Conservation (phyloP, 2,113 vertebrate species). For the Oryzias javanicus region DNA sequence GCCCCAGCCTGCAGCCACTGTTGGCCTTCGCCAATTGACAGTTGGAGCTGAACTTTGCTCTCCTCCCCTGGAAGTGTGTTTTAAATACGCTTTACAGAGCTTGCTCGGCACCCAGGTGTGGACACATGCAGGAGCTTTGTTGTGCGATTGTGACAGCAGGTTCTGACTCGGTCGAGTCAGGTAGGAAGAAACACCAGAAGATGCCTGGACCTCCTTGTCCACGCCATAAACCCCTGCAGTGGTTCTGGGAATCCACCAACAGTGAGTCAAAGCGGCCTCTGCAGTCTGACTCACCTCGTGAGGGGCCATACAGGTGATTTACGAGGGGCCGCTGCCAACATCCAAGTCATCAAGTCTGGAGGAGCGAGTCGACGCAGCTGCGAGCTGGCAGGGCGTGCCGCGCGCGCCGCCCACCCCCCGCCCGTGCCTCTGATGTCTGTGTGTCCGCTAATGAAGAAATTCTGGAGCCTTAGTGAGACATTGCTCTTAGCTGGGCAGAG, state of each 20-base stretch:
- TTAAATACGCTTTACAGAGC: constrained; percentile 71
- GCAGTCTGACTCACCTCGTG: constrained; percentile 54
- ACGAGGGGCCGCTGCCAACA: constrained; percentile 58
- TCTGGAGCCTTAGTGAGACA: constrained; percentile 81
- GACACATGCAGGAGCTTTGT: constrained; percentile 25
- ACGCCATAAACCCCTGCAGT: constrained; percentile 24
- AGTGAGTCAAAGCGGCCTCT: too few species aligned
- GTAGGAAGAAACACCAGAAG: neutral
- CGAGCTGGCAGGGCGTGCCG: too few species aligned
- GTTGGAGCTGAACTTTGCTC: constrained; percentile 60
- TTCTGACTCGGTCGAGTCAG: neutral
- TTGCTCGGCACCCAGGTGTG: constrained; percentile 69
- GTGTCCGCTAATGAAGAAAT: constrained; percentile 83
- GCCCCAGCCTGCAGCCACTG: constrained; percentile 60
- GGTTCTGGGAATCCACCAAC: constrained; percentile 50
- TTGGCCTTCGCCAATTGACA: constrained; percentile 71
- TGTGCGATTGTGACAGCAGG: neutral
- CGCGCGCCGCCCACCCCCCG: constrained; percentile 46
- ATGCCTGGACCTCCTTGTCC: constrained; percentile 7
- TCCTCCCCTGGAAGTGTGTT: constrained; percentile 67
- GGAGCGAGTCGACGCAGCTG: constrained; percentile 49
- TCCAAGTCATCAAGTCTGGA: constrained; percentile 72
- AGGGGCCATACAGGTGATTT: constrained; percentile 60
- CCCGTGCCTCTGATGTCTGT: constrained; percentile 77
- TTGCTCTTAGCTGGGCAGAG: constrained; percentile 78